Conservation (phyloP, 2,113 vertebrate genomes). For the Tretioscincus oriximinensis region DNA sequence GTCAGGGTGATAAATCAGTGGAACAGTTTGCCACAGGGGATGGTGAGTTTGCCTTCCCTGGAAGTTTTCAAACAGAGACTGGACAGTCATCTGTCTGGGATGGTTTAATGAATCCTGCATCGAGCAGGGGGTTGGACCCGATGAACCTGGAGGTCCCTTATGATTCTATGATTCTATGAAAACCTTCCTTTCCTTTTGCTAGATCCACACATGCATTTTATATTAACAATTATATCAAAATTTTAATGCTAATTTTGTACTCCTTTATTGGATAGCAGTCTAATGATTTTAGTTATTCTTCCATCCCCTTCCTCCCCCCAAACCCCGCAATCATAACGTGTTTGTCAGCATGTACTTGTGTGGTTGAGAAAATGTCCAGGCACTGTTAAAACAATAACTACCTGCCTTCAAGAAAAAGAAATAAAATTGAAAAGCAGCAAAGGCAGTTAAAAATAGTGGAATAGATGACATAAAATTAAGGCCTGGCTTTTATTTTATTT, state of each 20-base stretch:
- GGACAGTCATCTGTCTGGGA: too few species aligned
- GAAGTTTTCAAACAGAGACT: too few species aligned
- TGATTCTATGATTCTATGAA: too few species aligned
- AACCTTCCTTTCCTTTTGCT: background rate
- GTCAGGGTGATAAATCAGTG: too few species aligned
- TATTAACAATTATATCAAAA: background rate
- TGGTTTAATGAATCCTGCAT: too few species aligned
- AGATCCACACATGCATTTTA: background rate
- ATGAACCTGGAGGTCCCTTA: too few species aligned
- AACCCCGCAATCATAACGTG: background rate
- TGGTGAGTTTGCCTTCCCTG: too few species aligned
- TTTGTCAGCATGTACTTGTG: background rate
- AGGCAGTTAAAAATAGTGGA: background rate
- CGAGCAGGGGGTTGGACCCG: too few species aligned
- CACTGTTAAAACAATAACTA: background rate
- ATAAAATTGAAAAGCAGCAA: background rate
- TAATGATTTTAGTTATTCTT: slow-evolving; percentile 26
- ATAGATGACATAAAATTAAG: background rate
- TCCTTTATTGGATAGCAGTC: background rate
- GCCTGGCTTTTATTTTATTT: background rate
- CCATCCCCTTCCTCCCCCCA: background rate
- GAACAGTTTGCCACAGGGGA: too few species aligned
- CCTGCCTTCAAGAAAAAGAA: background rate
- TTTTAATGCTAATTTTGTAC: background rate
- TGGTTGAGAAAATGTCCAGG: background rate